phyloP scores from a whole-genome alignment of 2,113 vertebrate genomes.

The Apistogramma diplotaenia region DNA sequence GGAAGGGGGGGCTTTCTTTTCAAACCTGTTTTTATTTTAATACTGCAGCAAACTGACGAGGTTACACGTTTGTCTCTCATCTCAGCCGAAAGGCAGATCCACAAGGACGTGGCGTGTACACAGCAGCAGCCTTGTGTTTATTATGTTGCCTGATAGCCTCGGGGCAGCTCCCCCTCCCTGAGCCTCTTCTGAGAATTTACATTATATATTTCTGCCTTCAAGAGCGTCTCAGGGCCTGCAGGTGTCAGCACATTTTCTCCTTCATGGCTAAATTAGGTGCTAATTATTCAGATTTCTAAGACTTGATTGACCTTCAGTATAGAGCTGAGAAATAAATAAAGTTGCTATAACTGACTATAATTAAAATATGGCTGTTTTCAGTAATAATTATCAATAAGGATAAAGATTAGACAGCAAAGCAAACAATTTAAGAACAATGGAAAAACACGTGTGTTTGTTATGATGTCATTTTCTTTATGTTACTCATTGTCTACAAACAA shows the following conservation, averaged over 20 bases:
- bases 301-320: neutral
- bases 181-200: neutral
- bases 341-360: neutral
- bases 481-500: too few species aligned
- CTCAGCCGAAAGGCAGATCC: neutral
- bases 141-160: neutral
- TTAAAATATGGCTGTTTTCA: neutral
- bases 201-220: slow-evolving; percentile 7
- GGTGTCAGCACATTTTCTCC: neutral
- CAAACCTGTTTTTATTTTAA: neutral
- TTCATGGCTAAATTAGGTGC: neutral
- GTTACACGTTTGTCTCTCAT: neutral
- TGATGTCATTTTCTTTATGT: too few species aligned
- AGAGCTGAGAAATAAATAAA: neutral
- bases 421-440: neutral
- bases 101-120: neutral
- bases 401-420: neutral
- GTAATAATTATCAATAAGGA: neutral
- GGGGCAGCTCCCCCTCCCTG: neutral
- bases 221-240: neutral
- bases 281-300: neutral
- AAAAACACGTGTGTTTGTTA: too few species aligned
- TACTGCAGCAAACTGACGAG: neutral
- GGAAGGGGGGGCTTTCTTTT: neutral
- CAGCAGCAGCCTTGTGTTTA: neutral